Conservation (phyloP, 2,888 invertebrate species). For the Gerris lacustris region DNA sequence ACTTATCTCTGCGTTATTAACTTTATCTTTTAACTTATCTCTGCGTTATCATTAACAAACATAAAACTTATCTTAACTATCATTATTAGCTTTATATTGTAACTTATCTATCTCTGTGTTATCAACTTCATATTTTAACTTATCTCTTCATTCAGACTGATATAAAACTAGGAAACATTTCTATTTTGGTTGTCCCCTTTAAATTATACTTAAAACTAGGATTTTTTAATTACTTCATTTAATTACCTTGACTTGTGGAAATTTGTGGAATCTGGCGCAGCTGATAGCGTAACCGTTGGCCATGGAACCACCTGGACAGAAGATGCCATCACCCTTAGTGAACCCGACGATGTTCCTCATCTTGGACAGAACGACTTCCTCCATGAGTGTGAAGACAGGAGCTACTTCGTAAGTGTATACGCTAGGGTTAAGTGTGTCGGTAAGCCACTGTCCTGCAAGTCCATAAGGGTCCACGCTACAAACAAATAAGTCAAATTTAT, state of each 20-base stretch:
- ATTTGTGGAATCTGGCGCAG: conserved; percentile 58
- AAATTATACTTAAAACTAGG: too few species aligned
- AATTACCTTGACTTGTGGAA: conserved; percentile 63
- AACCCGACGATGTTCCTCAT: conserved; percentile 71
- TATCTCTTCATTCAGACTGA: too few species aligned
- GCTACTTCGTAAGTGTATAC: conserved; percentile 75
- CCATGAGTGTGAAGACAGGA: conserved; percentile 78
- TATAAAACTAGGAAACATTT: too few species aligned
- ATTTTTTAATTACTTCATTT: not conserved
- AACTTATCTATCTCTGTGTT: too few species aligned
- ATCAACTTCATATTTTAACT: too few species aligned
- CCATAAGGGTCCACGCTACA: conserved; percentile 64
- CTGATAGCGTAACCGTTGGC: conserved; percentile 86
- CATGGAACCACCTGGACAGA: conserved; percentile 81
- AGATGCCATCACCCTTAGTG: conserved; percentile 68
- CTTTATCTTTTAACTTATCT: too few species aligned
- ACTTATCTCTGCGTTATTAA: too few species aligned
- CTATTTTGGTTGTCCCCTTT: too few species aligned
- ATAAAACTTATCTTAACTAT: too few species aligned
- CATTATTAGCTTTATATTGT: too few species aligned
- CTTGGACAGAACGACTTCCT: conserved; percentile 62
- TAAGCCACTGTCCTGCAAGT: conserved; percentile 69
- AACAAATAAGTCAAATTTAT: not conserved
- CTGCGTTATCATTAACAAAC: too few species aligned
- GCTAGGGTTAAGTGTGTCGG: conserved; percentile 73